Evolutionary conservation across 2,113 vertebrate genomes (phyloP), one percentile per base, ranked within the genome.

Genomic region (Zapornia atra): DNA sequence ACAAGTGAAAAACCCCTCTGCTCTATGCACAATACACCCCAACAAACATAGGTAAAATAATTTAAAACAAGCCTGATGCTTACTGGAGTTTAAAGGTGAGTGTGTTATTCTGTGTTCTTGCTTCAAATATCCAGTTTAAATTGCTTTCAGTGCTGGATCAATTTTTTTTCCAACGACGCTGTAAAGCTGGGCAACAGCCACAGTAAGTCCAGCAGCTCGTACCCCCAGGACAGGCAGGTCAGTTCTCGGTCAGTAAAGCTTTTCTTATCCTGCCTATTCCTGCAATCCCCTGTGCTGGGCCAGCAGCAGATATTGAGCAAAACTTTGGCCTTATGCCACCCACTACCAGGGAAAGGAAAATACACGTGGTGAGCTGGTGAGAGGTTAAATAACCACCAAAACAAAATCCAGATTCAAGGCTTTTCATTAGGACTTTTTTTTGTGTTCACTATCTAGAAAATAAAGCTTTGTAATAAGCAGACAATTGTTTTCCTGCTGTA

Each of bases 351-450:
- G 19, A 85, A 69, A 59, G 7, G 26, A 79, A 78, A 92, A 63
- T 22, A n/a, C 54, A 57, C 18, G 15, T 3, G 5, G 11, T 48
- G 22, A 82, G 12, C 33, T 26, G 42, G 53, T 15, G 48, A 36
- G 44, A 69, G 26, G 29, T 82, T 87, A 71, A 87, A 71, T 36
- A 57, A 17, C 10, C 0, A 2, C 34, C 15, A 48, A 66, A 87
- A n/a, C 6, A 84, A 86, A 92, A 90, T 54, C 40, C 42, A 69
- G 15, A 51, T 20, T 28, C 44, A 65, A 65, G 22, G 28, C 6
- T 84, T 89, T 81, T 89, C 33, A n/a, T 56, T 79, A 25, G 26
- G 20, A 11, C 25, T 82, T 84, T 25, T 69, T 92, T 95, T 92
- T 70, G 6, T 70, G 38, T 59, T 88, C 22, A 24, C 11, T 15